Percentiles rank a stretch among this genome's conserved stretches.
These are phyloP conservation scores for Pseudanteris insignis DNA, from an alignment of 2,888 invertebrate genomes.

Conservation along the genomic window DNA sequence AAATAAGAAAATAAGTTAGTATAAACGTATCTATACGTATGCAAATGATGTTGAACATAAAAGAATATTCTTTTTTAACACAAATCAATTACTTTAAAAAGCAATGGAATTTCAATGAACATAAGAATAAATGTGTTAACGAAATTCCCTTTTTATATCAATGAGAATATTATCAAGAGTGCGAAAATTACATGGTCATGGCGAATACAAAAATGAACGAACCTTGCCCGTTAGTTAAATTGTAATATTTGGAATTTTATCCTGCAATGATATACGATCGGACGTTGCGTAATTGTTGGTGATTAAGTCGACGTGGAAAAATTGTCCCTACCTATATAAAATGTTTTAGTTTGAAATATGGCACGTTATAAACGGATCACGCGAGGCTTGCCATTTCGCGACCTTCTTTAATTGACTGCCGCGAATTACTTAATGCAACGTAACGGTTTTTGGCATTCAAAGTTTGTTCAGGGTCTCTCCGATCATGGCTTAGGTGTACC, in stretches of 20 bases:
- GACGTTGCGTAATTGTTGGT: slow-evolving; percentile 28
- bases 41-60: too few relatives aligned
- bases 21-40: too few relatives aligned
- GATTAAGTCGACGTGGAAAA: slow-evolving; percentile 29
- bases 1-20: too few relatives aligned
- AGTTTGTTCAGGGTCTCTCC: slow-evolving; percentile 32
- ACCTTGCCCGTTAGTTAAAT: slow-evolving; percentile 14
- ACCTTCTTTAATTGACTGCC: slow-evolving; percentile 45
- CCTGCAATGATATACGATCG: slow-evolving; percentile 17
- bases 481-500: slow-evolving; percentile 33
- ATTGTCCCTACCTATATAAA: slow-evolving; percentile 30
- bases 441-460: slow-evolving; percentile 46
- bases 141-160: too few relatives aligned
- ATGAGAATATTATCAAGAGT: too few relatives aligned
- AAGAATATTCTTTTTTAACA: too few relatives aligned
- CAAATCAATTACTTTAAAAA: too few relatives aligned
- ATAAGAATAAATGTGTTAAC: too few relatives aligned
- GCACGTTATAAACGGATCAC: slow-evolving; percentile 42
- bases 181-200: too few relatives aligned
- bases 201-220: too few relatives aligned
- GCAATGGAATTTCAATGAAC: too few relatives aligned
- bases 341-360: slow-evolving; percentile 38
- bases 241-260: slow-evolving; percentile 15
- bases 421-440: slow-evolving; percentile 44
- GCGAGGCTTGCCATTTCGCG: slow-evolving; percentile 40